Conservation (phyloP, 2,113 vertebrate genomes). For the Paramisgurnus dabryanus region DNA sequence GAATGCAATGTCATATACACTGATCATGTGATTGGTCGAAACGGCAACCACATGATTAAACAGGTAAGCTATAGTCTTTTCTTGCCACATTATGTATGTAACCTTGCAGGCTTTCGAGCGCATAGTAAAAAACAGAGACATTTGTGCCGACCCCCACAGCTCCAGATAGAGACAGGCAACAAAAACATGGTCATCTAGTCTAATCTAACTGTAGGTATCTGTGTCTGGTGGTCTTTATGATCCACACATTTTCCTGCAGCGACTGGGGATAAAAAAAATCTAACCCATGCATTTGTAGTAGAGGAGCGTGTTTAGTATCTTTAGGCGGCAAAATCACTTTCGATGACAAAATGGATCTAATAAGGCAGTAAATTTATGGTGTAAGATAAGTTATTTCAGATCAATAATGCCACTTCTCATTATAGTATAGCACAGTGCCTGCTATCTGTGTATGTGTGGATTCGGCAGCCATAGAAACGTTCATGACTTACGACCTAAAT, state of each 20-base stretch:
- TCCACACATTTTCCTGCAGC: not conserved
- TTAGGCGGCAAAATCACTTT: conserved; percentile 24
- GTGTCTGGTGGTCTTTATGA: conserved; percentile 32
- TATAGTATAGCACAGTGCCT: too few species aligned
- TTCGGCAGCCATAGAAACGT: too few species aligned
- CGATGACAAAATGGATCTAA: not conserved
- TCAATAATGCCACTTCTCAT: not conserved
- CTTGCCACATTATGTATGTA: too few species aligned
- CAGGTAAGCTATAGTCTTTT: too few species aligned
- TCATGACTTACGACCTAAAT: too few species aligned
- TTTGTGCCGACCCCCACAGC: too few species aligned
- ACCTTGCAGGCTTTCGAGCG: too few species aligned
- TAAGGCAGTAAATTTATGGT: not conserved
- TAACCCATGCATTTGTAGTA: not conserved
- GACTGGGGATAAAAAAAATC: conserved; percentile 6
- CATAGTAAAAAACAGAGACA: too few species aligned
- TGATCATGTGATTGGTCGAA: not conserved
- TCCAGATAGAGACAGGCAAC: too few species aligned
- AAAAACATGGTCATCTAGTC: too few species aligned
- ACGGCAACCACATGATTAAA: too few species aligned
- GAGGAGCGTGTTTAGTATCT: conserved; percentile 16
- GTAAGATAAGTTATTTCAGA: not conserved
- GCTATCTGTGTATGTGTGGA: too few species aligned
- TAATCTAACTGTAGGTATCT: not conserved
- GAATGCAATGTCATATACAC: conserved; percentile 33